A percentile compares a stretch with the other conserved stretches of the same genome.
Conservation (phyloP, 1,140 invertebrate genomes). For the Saccostrea glomerata region DNA sequence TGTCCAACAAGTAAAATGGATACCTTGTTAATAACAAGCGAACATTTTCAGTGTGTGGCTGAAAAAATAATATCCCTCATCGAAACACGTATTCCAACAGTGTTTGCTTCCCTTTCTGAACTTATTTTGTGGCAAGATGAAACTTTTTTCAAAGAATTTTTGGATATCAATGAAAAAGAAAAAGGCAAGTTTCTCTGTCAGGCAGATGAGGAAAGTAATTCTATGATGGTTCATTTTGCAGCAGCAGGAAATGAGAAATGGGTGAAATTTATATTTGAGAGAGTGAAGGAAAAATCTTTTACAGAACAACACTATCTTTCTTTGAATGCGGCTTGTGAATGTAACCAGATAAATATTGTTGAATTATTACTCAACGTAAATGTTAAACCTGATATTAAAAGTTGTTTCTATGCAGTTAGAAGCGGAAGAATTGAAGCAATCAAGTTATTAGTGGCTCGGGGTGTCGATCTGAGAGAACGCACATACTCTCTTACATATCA, state of each 20-base stretch:
- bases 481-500: neutral
- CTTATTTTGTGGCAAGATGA: neutral
- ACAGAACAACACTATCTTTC: neutral
- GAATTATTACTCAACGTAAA: neutral
- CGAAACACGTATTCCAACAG: neutral
- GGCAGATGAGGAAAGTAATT: constrained; percentile 3
- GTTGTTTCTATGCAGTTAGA: neutral
- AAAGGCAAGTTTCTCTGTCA: neutral
- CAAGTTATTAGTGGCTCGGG: neutral
- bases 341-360: neutral
- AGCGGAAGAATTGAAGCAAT: neutral
- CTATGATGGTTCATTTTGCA: constrained; percentile 6
- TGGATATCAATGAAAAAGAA: neutral
- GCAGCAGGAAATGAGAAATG: neutral
- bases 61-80: neutral
- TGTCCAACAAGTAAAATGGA: neutral
- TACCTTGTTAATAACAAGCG: neutral
- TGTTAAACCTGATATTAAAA: neutral
- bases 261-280: neutral
- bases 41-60: neutral
- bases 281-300: neutral
- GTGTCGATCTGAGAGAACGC: neutral
- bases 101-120: neutral
- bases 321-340: neutral
- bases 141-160: neutral